Conservation (phyloP, 2,797 vertebrate species). For the Morus bassanus region DNA sequence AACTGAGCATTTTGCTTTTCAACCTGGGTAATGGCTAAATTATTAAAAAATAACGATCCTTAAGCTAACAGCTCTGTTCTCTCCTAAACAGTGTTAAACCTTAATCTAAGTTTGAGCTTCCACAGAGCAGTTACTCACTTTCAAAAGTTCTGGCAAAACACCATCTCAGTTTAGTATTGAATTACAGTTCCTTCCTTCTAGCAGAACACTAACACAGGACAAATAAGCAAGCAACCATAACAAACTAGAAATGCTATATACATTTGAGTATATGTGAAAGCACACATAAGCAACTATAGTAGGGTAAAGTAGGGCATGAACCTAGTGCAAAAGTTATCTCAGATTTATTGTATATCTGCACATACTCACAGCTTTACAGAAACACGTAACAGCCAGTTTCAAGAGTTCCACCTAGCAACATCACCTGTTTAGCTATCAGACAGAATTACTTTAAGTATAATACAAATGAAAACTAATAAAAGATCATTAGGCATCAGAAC, state of each 20-base stretch:
- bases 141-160: constrained; percentile 8
- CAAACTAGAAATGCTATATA: not conserved
- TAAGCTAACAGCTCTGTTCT: not conserved
- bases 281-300: not conserved
- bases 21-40: not conserved
- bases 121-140: not conserved
- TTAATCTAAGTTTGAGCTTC: not conserved
- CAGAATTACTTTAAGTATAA: not conserved
- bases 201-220: not conserved
- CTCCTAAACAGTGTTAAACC: not conserved
- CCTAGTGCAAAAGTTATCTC: not conserved
- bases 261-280: not conserved
- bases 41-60: not conserved
- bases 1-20: not conserved
- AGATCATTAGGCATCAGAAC: not conserved
- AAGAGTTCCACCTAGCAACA: not conserved
- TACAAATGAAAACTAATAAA: not conserved
- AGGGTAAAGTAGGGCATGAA: not conserved
- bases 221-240: not conserved
- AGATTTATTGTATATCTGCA: not conserved
- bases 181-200: constrained; percentile 13
- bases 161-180: not conserved
- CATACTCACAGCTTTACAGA: not conserved
- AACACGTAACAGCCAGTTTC: not conserved
- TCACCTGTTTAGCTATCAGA: not conserved